Evolutionary conservation across 1,140 invertebrate genomes (phyloP).

Genomic region (Oedothorax gibbosus): DNA sequence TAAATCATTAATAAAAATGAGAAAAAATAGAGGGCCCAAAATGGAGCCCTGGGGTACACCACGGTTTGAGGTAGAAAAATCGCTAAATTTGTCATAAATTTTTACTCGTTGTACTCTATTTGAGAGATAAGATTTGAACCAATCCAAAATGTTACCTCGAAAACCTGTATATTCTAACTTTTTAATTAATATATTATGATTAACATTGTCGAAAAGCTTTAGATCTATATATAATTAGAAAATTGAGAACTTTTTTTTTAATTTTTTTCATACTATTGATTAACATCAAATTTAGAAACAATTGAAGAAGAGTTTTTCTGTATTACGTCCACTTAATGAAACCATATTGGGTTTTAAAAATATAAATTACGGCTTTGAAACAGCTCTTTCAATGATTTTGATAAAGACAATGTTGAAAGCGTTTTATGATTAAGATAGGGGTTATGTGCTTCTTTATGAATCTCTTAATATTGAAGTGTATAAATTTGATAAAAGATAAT

Average conservation of each 20-base stretch:
- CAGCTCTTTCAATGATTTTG: constrained; percentile 1
- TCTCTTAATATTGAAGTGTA: too few species aligned
- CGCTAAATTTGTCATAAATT: not conserved
- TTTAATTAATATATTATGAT: not conserved
- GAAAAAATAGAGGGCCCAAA: too few species aligned
- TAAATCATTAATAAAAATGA: not conserved
- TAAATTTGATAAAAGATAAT: too few species aligned
- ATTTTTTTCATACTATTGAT: not conserved
- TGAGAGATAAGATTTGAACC: not conserved
- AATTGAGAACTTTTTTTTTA: not conserved
- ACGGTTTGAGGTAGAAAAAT: too few species aligned
- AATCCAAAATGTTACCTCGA: not conserved
- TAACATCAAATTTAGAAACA: not conserved
- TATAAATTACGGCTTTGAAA: not conserved
- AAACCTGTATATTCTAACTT: not conserved
- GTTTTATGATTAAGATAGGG: too few species aligned
- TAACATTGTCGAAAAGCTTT: not conserved
- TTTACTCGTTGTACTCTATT: constrained; percentile 3
- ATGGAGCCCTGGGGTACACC: too few species aligned
- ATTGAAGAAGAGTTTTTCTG: not conserved
- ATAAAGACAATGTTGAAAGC: not conserved
- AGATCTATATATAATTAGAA: not conserved
- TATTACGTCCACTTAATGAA: not conserved
- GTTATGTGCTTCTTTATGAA: too few species aligned
- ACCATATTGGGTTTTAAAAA: constrained; percentile 1